phyloP scores from a whole-genome alignment of 2,797 vertebrate species.

The Phaenicophaeus curvirostris region DNA sequence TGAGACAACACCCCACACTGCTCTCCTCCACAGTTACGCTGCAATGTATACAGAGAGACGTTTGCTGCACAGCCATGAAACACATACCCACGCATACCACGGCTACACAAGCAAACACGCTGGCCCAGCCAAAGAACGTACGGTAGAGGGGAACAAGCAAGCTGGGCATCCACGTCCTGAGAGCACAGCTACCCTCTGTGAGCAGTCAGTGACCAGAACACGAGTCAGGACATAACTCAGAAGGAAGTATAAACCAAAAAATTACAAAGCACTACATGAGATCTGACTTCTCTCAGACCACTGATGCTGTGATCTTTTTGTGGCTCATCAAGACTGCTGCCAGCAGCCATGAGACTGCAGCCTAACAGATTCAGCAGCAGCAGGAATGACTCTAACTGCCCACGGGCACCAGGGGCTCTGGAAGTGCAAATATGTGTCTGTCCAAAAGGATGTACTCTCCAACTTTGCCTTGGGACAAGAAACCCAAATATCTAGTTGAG shows the following conservation, averaged over 20 bases:
- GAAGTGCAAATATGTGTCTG: background rate
- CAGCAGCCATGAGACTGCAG: background rate
- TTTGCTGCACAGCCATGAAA: background rate
- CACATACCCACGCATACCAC: rapidly evolving
- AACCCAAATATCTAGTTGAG: background rate
- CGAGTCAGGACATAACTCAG: background rate
- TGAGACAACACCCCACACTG: background rate
- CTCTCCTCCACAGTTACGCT: background rate
- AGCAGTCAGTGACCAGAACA: rapidly evolving
- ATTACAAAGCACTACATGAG: background rate
- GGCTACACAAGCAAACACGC: background rate
- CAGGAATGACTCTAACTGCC: background rate
- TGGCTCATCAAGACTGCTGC: background rate
- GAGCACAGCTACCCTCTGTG: background rate
- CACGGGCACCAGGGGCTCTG: background rate
- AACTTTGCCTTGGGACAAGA: background rate
- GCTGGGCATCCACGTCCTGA: rapidly evolving
- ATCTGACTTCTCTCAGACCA: background rate
- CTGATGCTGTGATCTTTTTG: background rate
- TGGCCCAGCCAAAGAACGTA: background rate
- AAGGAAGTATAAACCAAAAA: background rate
- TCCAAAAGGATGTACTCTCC: background rate
- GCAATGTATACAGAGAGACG: background rate
- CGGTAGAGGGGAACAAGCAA: background rate
- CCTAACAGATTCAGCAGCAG: background rate